A percentile compares a stretch with the other conserved stretches of the same genome.
Evolutionary conservation across 1,140 invertebrate species (phyloP).

Genomic region (Ceratosolen solmsi): DNA sequence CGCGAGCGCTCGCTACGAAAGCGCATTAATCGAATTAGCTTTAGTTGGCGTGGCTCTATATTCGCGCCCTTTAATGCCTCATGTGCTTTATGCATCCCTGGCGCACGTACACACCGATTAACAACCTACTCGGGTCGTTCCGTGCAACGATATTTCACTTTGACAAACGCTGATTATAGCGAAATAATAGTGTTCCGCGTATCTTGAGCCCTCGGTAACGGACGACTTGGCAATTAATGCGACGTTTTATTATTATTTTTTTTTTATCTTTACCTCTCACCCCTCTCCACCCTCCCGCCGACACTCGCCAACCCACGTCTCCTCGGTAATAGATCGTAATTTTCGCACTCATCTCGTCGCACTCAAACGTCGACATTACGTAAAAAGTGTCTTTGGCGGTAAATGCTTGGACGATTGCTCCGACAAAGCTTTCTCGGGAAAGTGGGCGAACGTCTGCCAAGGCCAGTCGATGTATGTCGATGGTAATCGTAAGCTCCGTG

Average conservation of each 20-base stretch:
- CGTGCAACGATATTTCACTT: background rate
- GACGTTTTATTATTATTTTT: too few species aligned
- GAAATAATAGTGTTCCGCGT: background rate
- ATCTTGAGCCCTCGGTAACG: background rate
- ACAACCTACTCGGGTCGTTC: background rate
- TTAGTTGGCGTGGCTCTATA: background rate
- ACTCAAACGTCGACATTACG: background rate
- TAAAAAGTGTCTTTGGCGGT: background rate
- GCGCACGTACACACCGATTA: background rate
- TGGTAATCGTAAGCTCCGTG: background rate
- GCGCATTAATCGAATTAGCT: conserved; percentile 1
- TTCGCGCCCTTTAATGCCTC: background rate
- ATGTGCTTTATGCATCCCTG: background rate
- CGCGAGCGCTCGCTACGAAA: too few species aligned
- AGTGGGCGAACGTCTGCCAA: too few species aligned
- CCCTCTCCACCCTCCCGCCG: too few species aligned
- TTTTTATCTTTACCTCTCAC: too few species aligned
- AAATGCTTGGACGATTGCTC: background rate
- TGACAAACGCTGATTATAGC: conserved; percentile 8
- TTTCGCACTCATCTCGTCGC: background rate
- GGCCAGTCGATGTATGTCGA: too few species aligned
- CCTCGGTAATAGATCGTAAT: too few species aligned
- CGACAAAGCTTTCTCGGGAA: background rate
- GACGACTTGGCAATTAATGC: too few species aligned
- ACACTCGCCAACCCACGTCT: too few species aligned